Base-by-base conservation (phyloP, 2,888 invertebrate species). In the Endomychus coccineus region DNA sequence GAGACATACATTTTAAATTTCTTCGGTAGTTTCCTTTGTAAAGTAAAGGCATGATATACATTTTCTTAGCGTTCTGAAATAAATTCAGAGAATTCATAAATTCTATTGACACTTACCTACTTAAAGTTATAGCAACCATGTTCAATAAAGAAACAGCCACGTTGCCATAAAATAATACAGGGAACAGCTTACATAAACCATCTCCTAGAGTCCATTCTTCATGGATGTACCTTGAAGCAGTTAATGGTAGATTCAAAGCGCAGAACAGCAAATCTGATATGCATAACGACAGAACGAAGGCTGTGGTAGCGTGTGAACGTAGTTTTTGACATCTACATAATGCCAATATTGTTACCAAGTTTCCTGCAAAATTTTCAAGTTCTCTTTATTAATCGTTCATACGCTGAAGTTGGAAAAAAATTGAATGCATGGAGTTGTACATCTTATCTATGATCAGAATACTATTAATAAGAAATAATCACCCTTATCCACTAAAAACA, bases 51-150 rank as follows among this genome's bases (percentile, higher is more conserved):
- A n/a, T n/a, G n/a, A n/a, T n/a, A n/a, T n/a, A n/a, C n/a, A n/a
- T n/a, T n/a, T n/a, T n/a, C n/a, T n/a, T n/a, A n/a, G n/a, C n/a
- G n/a, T n/a, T n/a, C n/a, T n/a, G n/a, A n/a, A n/a, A n/a, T n/a
- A n/a, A n/a, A n/a, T n/a, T n/a, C n/a, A n/a, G n/a, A n/a, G n/a
- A n/a, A n/a, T n/a, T n/a, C n/a, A n/a, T n/a, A n/a, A n/a, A n/a
- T n/a, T n/a, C n/a, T n/a, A n/a, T n/a, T n/a, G n/a, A n/a, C n/a
- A 15, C 27, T 39, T 57, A 87, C 86, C 89, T 81, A 68, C 89
- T 90, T 40, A 90, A 68, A 16, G 89, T 89, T 47, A 90, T 89
- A 47, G 87, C 87, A 33, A 89, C 88, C 85, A 90, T 89, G 55
- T 86, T 88, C 43, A 89, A 71, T 21, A 90, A 68, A 0, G 88